Percentiles rank a stretch among this genome's conserved stretches.
These are phyloP conservation scores for Amblyraja radiata DNA, from an alignment of 2,797 vertebrate species.

Conservation along the genomic window DNA sequence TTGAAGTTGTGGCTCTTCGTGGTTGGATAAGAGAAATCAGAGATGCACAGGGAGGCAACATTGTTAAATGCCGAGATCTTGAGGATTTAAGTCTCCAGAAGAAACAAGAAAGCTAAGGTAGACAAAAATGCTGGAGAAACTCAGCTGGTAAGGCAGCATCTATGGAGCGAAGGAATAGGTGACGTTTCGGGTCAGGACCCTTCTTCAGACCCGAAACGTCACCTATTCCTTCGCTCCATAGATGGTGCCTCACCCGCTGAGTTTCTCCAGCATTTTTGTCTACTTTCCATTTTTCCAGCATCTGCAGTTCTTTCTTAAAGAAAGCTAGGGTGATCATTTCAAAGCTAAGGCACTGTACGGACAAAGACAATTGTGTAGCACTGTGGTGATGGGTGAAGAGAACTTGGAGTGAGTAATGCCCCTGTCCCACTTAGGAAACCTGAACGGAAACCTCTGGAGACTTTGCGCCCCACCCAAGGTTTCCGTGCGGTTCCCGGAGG, in stretches of 20 bases:
- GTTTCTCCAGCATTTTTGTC: too few species aligned
- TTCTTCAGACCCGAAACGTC: too few species aligned
- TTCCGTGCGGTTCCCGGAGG: too few species aligned
- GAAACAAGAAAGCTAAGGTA: not conserved
- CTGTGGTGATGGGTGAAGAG: not conserved
- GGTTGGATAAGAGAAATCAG: not conserved
- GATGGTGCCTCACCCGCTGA: too few species aligned
- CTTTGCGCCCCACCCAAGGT: too few species aligned
- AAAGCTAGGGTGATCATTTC: not conserved
- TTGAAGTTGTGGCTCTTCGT: not conserved
- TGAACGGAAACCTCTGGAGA: too few species aligned
- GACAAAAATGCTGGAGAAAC: not conserved
- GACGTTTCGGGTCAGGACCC: too few species aligned
- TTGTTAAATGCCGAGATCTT: not conserved
- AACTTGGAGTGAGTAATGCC: not conserved
- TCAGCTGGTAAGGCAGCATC: too few species aligned
- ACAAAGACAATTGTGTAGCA: not conserved
- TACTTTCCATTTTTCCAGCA: too few species aligned
- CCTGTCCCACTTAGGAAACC: too few species aligned
- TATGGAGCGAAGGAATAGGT: too few species aligned
- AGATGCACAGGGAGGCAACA: not conserved
- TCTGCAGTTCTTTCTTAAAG: not conserved
- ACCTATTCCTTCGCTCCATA: too few species aligned
- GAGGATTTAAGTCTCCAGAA: not conserved
- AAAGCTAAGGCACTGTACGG: not conserved